phyloP scores from a whole-genome alignment of 64 coral and sea anemone genomes.

The Pachyseris speciosa region DNA sequence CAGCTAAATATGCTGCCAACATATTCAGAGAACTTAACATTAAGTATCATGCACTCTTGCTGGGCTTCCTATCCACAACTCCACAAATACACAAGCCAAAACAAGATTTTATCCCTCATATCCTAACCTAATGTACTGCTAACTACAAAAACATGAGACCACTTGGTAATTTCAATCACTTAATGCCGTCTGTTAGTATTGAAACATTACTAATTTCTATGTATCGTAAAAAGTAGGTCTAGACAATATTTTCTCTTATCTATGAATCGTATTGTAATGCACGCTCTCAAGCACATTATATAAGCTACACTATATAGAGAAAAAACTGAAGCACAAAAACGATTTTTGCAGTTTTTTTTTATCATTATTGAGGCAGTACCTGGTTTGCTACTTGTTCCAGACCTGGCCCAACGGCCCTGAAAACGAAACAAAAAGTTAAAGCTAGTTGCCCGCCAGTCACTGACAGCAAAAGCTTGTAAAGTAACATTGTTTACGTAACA shows the following conservation, averaged over 20 bases:
- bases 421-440: not conserved
- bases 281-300: not conserved
- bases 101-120: not conserved
- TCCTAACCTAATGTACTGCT: not conserved
- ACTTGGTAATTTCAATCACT: not conserved
- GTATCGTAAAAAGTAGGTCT: not conserved
- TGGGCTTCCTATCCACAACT: not conserved
- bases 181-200: not conserved
- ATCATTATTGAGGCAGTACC: not conserved
- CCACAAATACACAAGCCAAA: not conserved
- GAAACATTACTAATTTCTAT: not conserved
- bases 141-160: not conserved
- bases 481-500: not conserved
- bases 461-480: too few species aligned
- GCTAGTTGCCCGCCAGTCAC: too few species aligned
- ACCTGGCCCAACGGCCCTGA: constrained; percentile 15
- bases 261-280: not conserved
- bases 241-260: not conserved
- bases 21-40: not conserved
- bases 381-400: constrained; percentile 11
- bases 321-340: too few species aligned
- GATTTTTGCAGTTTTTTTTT: not conserved
- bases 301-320: not conserved
- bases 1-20: not conserved
- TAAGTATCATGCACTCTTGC: not conserved